These are phyloP conservation scores for Acromyrmex echinatior DNA, from an alignment of 1,140 invertebrate species.

Conservation along the genomic window DNA sequence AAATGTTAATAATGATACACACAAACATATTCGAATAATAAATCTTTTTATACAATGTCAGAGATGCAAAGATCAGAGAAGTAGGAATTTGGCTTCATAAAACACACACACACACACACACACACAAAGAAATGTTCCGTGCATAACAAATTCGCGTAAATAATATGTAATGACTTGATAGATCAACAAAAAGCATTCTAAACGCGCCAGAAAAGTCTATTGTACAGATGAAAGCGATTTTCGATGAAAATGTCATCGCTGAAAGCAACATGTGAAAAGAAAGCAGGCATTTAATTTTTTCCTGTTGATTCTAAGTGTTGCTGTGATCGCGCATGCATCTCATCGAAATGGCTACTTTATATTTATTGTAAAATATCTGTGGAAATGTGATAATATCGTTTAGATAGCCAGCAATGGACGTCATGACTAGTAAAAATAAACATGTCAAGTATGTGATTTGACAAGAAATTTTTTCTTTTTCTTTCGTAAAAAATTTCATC, in stretches of 20 bases:
- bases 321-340: conserved; percentile 33
- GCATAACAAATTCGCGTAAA: neutral
- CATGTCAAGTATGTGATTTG: neutral
- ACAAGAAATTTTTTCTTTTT: neutral
- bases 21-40: too few relatives aligned
- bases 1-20: too few relatives aligned
- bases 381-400: neutral
- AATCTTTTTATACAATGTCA: too few relatives aligned
- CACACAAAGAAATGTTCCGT: neutral
- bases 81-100: too few relatives aligned
- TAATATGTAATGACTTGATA: neutral
- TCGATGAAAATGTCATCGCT: neutral
- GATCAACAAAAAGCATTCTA: conserved; percentile 10
- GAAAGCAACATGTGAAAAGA: neutral
- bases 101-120: too few relatives aligned
- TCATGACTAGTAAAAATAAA: neutral
- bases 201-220: neutral
- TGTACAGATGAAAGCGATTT: conserved; percentile 3
- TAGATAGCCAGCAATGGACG: neutral
- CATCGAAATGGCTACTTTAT: conserved; percentile 22
- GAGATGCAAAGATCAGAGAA: too few relatives aligned
- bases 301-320: neutral
- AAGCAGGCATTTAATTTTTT: neutral
- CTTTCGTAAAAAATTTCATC: neutral
- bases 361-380: conserved; percentile 1